Percentiles rank a stretch among this genome's conserved stretches.
Conservation (phyloP, 2,888 invertebrate species). For the Arenicola marina region DNA sequence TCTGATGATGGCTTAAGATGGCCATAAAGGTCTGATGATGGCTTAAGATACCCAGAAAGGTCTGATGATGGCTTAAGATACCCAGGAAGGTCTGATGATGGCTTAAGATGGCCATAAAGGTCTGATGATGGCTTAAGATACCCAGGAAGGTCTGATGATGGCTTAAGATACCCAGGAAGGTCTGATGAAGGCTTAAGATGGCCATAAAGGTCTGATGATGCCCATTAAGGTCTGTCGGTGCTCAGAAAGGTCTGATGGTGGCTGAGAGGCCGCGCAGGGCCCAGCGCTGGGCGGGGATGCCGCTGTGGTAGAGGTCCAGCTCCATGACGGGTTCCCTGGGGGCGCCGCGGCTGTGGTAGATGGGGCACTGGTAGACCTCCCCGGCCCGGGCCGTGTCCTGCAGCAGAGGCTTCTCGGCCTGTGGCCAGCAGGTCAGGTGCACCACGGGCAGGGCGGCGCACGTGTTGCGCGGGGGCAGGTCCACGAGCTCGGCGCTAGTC, state of each 20-base stretch:
- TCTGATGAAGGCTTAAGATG: too few relatives aligned
- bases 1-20: too few relatives aligned
- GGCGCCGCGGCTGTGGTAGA: slow-evolving; percentile 52
- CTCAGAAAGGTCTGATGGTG: slow-evolving; percentile 56
- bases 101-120: too few relatives aligned
- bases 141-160: too few relatives aligned
- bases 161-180: too few relatives aligned
- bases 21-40: too few relatives aligned
- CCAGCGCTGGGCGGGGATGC: slow-evolving; percentile 54
- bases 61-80: too few relatives aligned
- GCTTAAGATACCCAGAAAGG: too few relatives aligned
- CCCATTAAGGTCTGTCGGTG: too few relatives aligned
- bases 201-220: too few relatives aligned
- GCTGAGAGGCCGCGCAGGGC: slow-evolving; percentile 57
- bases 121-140: too few relatives aligned
- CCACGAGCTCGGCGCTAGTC: slow-evolving; percentile 57
- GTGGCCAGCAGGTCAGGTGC: slow-evolving; percentile 57
- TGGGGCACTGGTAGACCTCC: slow-evolving; percentile 57
- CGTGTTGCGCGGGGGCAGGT: slow-evolving; percentile 50
- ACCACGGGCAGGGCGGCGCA: slow-evolving; percentile 56
- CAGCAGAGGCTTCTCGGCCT: slow-evolving; percentile 47
- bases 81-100: too few relatives aligned
- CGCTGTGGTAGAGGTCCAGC: slow-evolving; percentile 53
- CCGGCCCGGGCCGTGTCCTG: slow-evolving; percentile 47
- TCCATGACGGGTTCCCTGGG: slow-evolving; percentile 49